Conservation (phyloP, 2,113 vertebrate genomes). For the Podarcis raffonei region DNA sequence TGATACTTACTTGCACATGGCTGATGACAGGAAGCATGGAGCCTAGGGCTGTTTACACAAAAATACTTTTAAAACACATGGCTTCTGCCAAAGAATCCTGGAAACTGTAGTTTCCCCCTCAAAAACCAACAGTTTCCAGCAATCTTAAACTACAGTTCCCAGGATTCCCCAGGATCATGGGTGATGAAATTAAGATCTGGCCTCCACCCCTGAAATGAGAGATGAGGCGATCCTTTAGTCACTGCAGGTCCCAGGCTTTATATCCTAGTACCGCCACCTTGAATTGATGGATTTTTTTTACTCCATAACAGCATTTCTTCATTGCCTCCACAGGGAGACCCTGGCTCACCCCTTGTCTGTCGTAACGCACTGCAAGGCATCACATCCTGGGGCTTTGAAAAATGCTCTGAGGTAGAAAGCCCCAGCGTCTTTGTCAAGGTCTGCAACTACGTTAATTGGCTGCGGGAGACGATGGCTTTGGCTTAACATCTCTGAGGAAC, state of each 20-base stretch:
- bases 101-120: no score
- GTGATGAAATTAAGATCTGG: no score
- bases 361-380: neutral
- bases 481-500: neutral
- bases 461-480: neutral
- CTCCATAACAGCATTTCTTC: neutral
- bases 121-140: no score
- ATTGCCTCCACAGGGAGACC: neutral
- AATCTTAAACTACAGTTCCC: no score
- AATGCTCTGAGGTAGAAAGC: neutral
- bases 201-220: no score
- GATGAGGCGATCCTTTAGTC: no score
- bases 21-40: neutral
- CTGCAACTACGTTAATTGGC: neutral
- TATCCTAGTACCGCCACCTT: no score
- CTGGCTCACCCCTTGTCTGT: neutral
- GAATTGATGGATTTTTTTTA: neutral
- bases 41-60: no score
- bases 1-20: neutral
- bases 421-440: constrained; percentile 1
- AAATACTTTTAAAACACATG: no score
- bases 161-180: no score
- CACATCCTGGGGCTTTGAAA: constrained; percentile 1
- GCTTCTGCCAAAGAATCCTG: no score
- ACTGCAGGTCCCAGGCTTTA: no score